phyloP scores from a whole-genome alignment of 2,113 vertebrate species.

The Egretta garzetta region DNA sequence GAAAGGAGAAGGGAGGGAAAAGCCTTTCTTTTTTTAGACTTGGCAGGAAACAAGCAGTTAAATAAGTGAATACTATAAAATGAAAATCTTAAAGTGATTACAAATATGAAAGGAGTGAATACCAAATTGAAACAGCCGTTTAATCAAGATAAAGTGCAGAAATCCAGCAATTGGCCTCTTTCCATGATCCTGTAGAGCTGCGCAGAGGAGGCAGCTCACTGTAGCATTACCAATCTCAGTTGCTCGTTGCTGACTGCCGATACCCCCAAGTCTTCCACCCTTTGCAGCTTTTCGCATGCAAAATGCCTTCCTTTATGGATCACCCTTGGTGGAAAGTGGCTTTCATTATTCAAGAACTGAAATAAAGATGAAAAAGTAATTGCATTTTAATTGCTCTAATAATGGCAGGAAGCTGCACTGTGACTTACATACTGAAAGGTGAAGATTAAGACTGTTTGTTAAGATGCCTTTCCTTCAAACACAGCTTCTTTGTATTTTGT shows the following conservation, averaged over 20 bases:
- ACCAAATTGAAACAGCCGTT: slow-evolving; percentile 21
- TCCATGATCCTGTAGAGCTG: slow-evolving; percentile 2
- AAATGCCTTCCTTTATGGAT: slow-evolving; percentile 49
- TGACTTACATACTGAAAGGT: slow-evolving; percentile 59
- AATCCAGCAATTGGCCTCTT: slow-evolving; percentile 26
- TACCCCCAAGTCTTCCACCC: not conserved
- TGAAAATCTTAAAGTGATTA: slow-evolving; percentile 53
- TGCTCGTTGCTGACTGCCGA: not conserved
- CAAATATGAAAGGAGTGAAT: slow-evolving; percentile 26
- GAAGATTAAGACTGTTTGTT: slow-evolving; percentile 49
- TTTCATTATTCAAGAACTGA: slow-evolving; percentile 61
- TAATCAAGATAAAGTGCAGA: slow-evolving; percentile 42
- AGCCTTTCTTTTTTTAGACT: slow-evolving; percentile 39
- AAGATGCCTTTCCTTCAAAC: slow-evolving; percentile 4
- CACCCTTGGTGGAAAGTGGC: slow-evolving; percentile 13
- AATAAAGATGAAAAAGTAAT: slow-evolving; percentile 68
- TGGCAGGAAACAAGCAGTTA: slow-evolving; percentile 57
- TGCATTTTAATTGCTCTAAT: slow-evolving; percentile 68
- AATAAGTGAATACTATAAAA: slow-evolving; percentile 42
- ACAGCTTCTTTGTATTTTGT: not conserved
- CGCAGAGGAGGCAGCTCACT: not conserved
- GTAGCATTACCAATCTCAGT: not conserved
- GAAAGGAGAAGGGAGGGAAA: slow-evolving; percentile 24
- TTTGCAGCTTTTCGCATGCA: not conserved
- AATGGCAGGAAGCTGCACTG: slow-evolving; percentile 62